These are phyloP conservation scores for Melipona quadrifasciata DNA, from an alignment of 1,140 invertebrate genomes.

Conservation along the genomic window DNA sequence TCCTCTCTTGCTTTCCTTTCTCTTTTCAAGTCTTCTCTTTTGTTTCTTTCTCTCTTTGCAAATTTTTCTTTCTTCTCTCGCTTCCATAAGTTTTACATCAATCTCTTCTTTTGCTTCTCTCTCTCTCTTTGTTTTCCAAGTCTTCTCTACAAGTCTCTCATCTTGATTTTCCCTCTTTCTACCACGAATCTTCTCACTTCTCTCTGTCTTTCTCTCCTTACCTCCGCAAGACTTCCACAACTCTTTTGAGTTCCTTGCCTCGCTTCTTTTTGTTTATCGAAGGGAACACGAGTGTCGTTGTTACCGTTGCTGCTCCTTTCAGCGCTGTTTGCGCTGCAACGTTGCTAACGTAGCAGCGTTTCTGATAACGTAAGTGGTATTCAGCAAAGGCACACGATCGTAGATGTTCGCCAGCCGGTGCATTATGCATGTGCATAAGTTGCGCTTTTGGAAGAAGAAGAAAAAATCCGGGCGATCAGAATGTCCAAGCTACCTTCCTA, in stretches of 20 bases:
- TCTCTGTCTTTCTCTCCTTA: constrained; percentile 22
- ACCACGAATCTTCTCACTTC: no score
- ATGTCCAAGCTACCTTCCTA: neutral
- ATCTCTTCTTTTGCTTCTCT: no score
- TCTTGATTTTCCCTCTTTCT: no score
- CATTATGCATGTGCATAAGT: constrained; percentile 19
- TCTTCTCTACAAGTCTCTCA: no score
- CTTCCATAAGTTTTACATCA: no score
- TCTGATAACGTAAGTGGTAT: constrained; percentile 27
- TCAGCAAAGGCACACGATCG: neutral
- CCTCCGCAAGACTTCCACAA: constrained; percentile 20
- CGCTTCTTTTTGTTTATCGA: neutral
- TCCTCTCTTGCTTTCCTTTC: no score
- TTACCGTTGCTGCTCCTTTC: constrained; percentile 13
- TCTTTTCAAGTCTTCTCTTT: no score
- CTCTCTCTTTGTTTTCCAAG: no score
- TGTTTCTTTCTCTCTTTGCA: no score
- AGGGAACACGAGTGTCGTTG: constrained; percentile 10
- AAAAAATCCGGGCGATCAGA: neutral
- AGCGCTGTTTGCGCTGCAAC: constrained; percentile 20
- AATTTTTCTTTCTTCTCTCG: no score
- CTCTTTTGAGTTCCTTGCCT: constrained; percentile 38
- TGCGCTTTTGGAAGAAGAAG: neutral
- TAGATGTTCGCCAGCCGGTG: neutral
- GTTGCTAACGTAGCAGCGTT: neutral